A percentile compares a stretch with the other conserved stretches of the same genome.
phyloP scores from a whole-genome alignment of 2,797 vertebrate species.

The Bufotes viridis region DNA sequence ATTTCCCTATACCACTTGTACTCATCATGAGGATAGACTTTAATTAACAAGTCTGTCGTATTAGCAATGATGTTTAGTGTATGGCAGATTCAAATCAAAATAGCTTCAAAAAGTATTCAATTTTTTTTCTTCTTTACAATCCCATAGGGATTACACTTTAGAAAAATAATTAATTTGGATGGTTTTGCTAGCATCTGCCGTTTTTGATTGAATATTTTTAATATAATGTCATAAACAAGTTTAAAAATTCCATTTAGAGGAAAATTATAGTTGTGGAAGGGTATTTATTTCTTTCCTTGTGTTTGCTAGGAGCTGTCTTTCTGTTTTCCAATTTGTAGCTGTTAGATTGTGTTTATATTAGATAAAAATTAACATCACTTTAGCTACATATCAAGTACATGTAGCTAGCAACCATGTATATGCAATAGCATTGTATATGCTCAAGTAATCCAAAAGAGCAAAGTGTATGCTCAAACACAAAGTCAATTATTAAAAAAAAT shows the following conservation, averaged over 20 bases:
- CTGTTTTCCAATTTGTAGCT: background rate
- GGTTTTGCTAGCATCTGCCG: conserved; percentile 50
- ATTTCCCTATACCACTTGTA: conserved; percentile 60
- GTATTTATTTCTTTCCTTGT: background rate
- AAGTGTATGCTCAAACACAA: too few relatives aligned
- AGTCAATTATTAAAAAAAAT: too few relatives aligned
- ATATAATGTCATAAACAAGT: conserved; percentile 52
- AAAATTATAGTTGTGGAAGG: conserved; percentile 27
- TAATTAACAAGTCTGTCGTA: conserved; percentile 66
- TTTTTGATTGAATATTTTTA: conserved; percentile 58
- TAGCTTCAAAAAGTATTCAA: conserved; percentile 51
- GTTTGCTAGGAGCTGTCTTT: background rate
- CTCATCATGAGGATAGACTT: conserved; percentile 65
- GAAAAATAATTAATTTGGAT: conserved; percentile 55
- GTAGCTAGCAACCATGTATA: background rate
- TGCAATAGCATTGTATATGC: background rate
- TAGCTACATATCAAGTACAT: background rate
- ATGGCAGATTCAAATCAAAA: conserved; percentile 63
- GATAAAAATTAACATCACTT: background rate
- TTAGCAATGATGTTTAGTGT: conserved; percentile 59
- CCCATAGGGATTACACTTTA: conserved; percentile 54
- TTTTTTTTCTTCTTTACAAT: conserved; percentile 58
- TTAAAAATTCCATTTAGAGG: conserved; percentile 2
- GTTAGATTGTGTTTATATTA: background rate
- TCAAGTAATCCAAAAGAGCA: too few relatives aligned